Evolutionary conservation across 2,113 vertebrate species (phyloP).

Genomic region (Desmodus rotundus): DNA sequence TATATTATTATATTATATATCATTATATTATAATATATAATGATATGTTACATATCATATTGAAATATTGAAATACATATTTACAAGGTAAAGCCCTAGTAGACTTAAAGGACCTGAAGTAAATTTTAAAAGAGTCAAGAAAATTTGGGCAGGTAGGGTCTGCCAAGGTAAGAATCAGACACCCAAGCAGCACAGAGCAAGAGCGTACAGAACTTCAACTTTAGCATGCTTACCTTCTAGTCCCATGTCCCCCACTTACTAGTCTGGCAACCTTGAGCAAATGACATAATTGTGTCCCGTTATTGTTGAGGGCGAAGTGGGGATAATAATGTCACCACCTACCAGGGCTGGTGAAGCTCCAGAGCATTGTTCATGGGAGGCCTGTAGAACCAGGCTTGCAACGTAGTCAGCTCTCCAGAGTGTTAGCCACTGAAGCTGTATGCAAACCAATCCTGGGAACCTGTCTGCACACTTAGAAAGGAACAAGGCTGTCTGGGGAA

Average conservation of each 20-base stretch:
- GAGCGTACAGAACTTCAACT: not conserved
- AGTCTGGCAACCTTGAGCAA: not conserved
- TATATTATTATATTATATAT: not conserved
- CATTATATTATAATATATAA: too few species aligned
- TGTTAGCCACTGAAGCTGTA: fast-evolving
- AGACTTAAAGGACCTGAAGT: not conserved
- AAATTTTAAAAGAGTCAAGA: not conserved
- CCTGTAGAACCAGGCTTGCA: fast-evolving
- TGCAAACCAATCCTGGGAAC: not conserved
- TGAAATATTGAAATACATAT: not conserved
- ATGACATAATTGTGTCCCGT: fast-evolving
- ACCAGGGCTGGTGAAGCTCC: not conserved
- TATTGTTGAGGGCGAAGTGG: not conserved
- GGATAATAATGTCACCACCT: too few species aligned
- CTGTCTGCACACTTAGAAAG: not conserved
- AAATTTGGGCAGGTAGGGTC: not conserved
- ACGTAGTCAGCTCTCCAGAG: fast-evolving
- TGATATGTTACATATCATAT: too few species aligned
- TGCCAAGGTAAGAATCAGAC: fast-evolving
- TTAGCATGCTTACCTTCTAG: fast-evolving
- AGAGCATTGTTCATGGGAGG: too few species aligned
- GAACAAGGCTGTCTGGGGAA: not conserved
- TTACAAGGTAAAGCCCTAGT: not conserved
- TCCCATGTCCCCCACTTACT: not conserved
- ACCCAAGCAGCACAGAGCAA: too few species aligned